A percentile compares a stretch with the other conserved stretches of the same genome.
Conservation (phyloP, 2,797 vertebrate species). For the Enteromius afrohamiltoni region DNA sequence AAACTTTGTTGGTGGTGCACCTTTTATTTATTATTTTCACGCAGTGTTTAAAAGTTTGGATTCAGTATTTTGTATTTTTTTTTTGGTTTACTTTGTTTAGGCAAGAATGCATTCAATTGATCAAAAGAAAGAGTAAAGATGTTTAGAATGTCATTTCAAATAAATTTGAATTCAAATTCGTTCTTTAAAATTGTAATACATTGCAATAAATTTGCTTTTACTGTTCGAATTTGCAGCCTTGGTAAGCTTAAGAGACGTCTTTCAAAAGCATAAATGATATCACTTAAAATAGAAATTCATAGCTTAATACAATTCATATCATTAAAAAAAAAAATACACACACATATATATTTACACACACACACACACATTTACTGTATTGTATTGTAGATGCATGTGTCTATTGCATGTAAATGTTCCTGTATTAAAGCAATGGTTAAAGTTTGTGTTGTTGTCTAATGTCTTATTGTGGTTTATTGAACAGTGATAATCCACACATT, state of each 20-base stretch:
- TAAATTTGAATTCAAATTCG: too few species aligned
- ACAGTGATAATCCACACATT: conserved; percentile 90
- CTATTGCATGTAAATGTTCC: background rate
- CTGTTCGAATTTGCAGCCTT: background rate
- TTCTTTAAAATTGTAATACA: too few species aligned
- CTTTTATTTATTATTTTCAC: background rate
- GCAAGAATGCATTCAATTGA: background rate
- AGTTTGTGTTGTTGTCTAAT: background rate
- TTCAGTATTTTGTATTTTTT: background rate
- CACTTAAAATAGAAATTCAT: background rate
- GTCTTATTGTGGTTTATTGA: conserved; percentile 19
- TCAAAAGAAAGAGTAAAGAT: background rate
- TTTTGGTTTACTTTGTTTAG: background rate
- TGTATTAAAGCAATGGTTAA: background rate
- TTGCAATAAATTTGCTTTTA: too few species aligned
- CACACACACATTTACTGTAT: too few species aligned
- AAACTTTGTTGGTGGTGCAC: background rate
- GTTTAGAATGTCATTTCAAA: background rate
- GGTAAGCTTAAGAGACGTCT: background rate
- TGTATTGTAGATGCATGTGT: too few species aligned
- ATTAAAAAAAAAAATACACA: too few species aligned
- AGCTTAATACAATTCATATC: background rate
- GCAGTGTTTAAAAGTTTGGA: background rate
- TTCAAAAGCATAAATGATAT: background rate
- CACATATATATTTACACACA: too few species aligned